A percentile compares a stretch with the other conserved stretches of the same genome.
These are phyloP conservation scores for Gila orcuttii DNA, from an alignment of 2,113 vertebrate genomes.

Conservation along the genomic window DNA sequence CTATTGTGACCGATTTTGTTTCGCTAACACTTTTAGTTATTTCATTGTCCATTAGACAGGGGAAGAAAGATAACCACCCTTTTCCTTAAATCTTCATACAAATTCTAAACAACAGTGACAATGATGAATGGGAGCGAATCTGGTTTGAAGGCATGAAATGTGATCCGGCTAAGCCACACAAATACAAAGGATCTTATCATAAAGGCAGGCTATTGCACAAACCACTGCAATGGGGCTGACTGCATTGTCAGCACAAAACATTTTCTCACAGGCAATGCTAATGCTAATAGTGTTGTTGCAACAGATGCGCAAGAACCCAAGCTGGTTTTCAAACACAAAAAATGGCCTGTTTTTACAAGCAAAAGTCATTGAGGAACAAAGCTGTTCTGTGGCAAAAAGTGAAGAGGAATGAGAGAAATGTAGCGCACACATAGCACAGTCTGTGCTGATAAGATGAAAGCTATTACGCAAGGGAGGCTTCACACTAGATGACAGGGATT, in stretches of 20 bases:
- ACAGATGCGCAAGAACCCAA: not conserved
- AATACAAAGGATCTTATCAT: slow-evolving; percentile 34
- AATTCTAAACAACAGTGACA: slow-evolving; percentile 1
- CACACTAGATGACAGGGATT: not conserved
- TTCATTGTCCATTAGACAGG: not conserved
- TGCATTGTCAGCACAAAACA: not conserved
- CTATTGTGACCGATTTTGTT: not conserved
- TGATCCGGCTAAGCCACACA: slow-evolving; percentile 25
- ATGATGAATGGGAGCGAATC: slow-evolving; percentile 26
- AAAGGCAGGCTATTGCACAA: not conserved
- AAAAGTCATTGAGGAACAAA: slow-evolving; percentile 5
- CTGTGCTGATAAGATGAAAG: slow-evolving; percentile 36
- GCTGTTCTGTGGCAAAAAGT: not conserved
- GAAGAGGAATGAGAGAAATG: slow-evolving; percentile 30
- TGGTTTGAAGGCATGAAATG: slow-evolving; percentile 28
- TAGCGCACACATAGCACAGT: slow-evolving; percentile 23
- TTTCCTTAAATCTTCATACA: slow-evolving; percentile 14
- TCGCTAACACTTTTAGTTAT: slow-evolving; percentile 4
- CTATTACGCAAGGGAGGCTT: not conserved
- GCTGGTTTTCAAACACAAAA: slow-evolving; percentile 7
- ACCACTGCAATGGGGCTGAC: not conserved
- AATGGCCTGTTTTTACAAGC: slow-evolving; percentile 17
- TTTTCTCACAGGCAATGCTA: slow-evolving; percentile 12
- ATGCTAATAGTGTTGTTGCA: slow-evolving; percentile 23
- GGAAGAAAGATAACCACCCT: not conserved